Evolutionary conservation across 2,797 vertebrate species (phyloP), one percentile per base, ranked within the genome.

Genomic region (Glossophaga mutica): DNA sequence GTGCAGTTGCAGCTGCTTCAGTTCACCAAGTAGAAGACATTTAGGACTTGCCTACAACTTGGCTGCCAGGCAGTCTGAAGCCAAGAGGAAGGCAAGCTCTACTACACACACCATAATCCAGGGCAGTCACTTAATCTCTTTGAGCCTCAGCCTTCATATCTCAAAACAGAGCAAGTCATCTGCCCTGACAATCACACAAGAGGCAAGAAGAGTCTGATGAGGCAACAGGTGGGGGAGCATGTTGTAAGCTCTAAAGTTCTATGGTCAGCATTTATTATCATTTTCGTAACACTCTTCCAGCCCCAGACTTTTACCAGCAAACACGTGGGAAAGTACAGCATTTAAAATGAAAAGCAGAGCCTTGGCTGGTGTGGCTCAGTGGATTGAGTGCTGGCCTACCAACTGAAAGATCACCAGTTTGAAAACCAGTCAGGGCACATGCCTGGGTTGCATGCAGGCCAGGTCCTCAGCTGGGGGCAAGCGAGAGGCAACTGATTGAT

Each of bases 11-110:
- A 62, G 44, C 26, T 44, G 62, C 9, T 39, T 87, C 46, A 81
- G 81, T 77, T 88, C 14, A 67, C 48, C 42, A 86, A 92, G 91
- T 48, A 96, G 81, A 83, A 93, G 62, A 76, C 34, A 57, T 32
- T 32, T 2, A 91, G 50, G 62, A 68, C 18, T 19, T 79, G 68
- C 44, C 52, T 65, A 55, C 62, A 76, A 39, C n/a, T 65, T 68
- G 6, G 3, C 39, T 37, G 42, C 48, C 3, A 81, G 39, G 88
- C 24, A 73, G 44, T 34, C 32, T 48, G 67, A 88, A 32, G 68
- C 59, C 71, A 93, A 19, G 37, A 81, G 74, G 22, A 26, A 3
- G 18, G 39, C 52, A 55, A 52, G 14, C 5, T 46, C 18, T 26
- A 15, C 18, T 26, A 15, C 37, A 42, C 37, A 83, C 2, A 0